Evolutionary conservation across 1,140 invertebrate genomes (phyloP), one percentile per base, ranked within the genome.

Genomic region (Mactra quadrangularis): DNA sequence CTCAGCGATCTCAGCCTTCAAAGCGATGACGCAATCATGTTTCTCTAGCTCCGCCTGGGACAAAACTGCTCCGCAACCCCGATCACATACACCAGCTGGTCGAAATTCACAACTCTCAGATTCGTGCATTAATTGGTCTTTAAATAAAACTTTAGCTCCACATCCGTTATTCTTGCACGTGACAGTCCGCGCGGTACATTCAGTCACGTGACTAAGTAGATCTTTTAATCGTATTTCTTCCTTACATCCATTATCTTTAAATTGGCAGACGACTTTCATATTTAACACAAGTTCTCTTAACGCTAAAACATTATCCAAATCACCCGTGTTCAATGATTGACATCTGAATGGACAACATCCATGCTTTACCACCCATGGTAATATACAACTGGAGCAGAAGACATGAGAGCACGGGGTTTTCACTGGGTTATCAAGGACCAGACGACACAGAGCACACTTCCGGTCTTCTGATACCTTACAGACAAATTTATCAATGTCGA

Each of bases 361-460:
- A 53, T 88, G 86, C 19, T 79, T 71, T 6, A 87, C 78, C 13
- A 88, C 82, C 87, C 87, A 89, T 9, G 87, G 88, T n/a, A 87
- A 53, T 33, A 88, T 87, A 74, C 88, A 89, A 15, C 86, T 79
- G 0, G 87, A 89, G 70, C 88, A 88, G 76, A 88, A 89, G 38
- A 88, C 85, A 57, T 89, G 88, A 22, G 74, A 76, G 57, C 88
- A 89, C 3, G 86, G 82, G 15, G 86, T 81, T 15, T 84, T 50
- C 19, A 89, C 85, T 0, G 88, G 87, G 72, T 89, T 88, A 60
- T 87, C 87, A 52, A 89, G 55, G 9, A 89, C 88, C 9, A 84
- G 84, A 15, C 62, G 57, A 55, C 88, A 89, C 47, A 89, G 59
- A 15, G 66, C 25, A 52, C 88, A 89, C 45, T 87, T 88, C 60